Evolutionary conservation across 92 coral and sea anemone genomes (phyloP).

Genomic region (Virgularia gustaviana): DNA sequence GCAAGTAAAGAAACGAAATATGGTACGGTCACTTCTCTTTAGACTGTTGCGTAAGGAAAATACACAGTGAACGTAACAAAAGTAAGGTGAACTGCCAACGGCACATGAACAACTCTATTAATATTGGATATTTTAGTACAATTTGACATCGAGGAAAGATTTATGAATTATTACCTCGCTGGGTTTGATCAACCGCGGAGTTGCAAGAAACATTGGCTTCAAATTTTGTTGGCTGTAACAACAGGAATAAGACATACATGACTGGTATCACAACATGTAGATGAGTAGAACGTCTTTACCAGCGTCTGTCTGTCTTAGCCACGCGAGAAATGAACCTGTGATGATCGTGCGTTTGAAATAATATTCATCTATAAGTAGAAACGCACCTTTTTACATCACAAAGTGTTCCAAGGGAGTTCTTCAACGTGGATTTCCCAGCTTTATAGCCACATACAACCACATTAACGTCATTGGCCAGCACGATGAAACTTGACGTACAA

Average conservation of each 20-base stretch:
- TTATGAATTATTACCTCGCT: constrained; percentile 58
- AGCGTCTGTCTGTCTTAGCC: no score
- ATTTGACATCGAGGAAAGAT: no score
- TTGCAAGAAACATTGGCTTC: constrained; percentile 54
- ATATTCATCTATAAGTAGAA: no score
- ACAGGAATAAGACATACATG: background rate
- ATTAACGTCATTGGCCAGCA: constrained; percentile 57
- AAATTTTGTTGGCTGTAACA: background rate
- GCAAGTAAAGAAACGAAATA: background rate
- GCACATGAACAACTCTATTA: no score
- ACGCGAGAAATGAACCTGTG: no score
- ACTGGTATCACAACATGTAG: background rate
- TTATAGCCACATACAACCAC: constrained; percentile 69
- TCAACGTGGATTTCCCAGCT: constrained; percentile 62
- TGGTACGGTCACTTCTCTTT: no score
- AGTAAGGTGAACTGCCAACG: no score
- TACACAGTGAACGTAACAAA: no score
- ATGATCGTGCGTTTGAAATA: no score
- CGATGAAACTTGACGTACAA: constrained; percentile 63
- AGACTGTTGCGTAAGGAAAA: no score
- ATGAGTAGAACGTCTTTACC: no score
- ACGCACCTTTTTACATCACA: background rate
- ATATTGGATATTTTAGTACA: no score
- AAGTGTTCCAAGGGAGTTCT: constrained; percentile 69
- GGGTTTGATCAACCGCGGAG: constrained; percentile 58